Evolutionary conservation across 2,113 vertebrate species (phyloP), one percentile per base, ranked within the genome.

Genomic region (Apistogramma diplotaenia): DNA sequence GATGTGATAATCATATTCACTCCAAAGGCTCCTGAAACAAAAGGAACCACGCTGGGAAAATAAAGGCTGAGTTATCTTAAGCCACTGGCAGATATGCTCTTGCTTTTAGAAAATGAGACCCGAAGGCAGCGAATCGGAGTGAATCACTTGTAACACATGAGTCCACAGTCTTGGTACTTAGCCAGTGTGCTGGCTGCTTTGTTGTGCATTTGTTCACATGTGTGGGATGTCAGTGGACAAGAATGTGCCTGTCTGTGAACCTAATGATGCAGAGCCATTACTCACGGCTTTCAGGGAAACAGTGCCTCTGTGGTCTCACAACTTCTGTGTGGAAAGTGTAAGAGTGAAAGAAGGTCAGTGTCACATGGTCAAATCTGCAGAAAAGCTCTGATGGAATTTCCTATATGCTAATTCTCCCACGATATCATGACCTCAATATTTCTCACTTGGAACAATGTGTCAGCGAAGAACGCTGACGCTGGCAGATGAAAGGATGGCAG

Each of bases 241-340:
- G 91, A 93, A 93, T 92, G 86, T 74, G 76, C 55, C 54, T 57
- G 87, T 81, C 85, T 81, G 73, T 33, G 77, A 76, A 77, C 71
- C 81, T 70, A 88, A 87, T 74, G 55, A 49, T 40, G 40, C 23
- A 55, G 40, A 11, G n/a, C 55, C 33, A 53, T 91, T 91, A 87
- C 83, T 93, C 90, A 90, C 74, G 3, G 15, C 62, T 56, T 81
- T 89, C 67, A 79, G 81, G 84, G 92, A 91, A 91, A 73, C 31
- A 6, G 40, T 27, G 72, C 37, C 51, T 76, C 73, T 43, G 74
- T 57, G 3, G 21, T 19, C 61, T 35, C 60, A 35, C 59, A 74
- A 37, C 27, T 81, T 78, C 72, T 40, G 25, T 12, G 29, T 53
- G 84, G 80, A 77, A 81, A 79, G 19, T 53, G 25, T 43, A 49